Conservation (phyloP, 1,140 invertebrate genomes). For the Oedothorax gibbosus region DNA sequence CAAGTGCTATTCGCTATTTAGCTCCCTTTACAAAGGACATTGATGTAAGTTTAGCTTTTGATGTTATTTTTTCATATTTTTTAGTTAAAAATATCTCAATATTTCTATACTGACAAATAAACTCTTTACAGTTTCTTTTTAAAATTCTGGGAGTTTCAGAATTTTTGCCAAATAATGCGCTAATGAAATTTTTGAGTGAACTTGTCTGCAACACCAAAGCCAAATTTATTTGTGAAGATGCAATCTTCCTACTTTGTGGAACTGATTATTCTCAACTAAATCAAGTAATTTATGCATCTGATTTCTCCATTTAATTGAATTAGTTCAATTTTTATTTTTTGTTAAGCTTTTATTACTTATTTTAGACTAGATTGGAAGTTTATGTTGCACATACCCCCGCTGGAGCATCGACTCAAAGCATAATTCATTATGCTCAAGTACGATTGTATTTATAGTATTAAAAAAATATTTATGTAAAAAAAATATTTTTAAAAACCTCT, state of each 20-base stretch:
- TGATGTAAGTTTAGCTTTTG: slow-evolving; percentile 63
- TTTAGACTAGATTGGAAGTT: slow-evolving; percentile 78
- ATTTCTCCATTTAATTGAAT: no score
- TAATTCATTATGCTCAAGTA: slow-evolving; percentile 74
- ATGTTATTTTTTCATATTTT: no score
- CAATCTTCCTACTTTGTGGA: slow-evolving; percentile 63
- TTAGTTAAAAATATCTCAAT: neutral
- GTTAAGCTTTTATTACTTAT: neutral
- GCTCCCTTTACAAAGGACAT: slow-evolving; percentile 66
- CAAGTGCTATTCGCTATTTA: slow-evolving; percentile 73
- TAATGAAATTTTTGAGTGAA: slow-evolving; percentile 75
- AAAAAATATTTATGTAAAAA: neutral
- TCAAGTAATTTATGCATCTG: slow-evolving; percentile 35
- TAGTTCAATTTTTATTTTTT: no score
- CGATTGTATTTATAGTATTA: neutral
- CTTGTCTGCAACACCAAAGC: slow-evolving; percentile 69
- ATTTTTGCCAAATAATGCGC: slow-evolving; percentile 75
- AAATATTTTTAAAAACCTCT: neutral
- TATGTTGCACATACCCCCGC: slow-evolving; percentile 85
- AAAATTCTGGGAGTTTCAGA: slow-evolving; percentile 75
- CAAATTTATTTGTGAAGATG: slow-evolving; percentile 63
- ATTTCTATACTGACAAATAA: neutral
- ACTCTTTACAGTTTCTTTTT: slow-evolving; percentile 70
- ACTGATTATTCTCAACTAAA: slow-evolving; percentile 63
- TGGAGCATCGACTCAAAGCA: slow-evolving; percentile 82